Base-by-base conservation (phyloP, 2,888 invertebrate genomes). In the Dynastes maya region DNA sequence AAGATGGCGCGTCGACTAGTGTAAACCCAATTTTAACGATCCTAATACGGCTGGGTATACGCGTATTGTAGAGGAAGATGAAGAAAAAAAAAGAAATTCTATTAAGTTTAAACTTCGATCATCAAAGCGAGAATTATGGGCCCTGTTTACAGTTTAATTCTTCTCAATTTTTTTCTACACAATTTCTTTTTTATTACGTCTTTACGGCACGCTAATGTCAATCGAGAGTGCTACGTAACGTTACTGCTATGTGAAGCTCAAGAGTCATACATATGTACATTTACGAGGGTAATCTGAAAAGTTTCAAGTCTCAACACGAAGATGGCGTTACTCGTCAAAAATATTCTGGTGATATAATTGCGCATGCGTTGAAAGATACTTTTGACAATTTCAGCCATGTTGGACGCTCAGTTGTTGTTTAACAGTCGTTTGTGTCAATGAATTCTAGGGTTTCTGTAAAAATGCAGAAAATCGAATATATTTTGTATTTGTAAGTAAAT, bases 1-100 rank as follows among this genome's bases (percentile, higher is more conserved):
- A 55, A 55, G 22, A 55, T 55, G 55, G 55, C 55, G 55, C 55
- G 55, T 67, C 37, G 29, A 61, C 58, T 72, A 58, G 55, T 72
- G 51, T 72, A 72, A 72, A 72, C 72, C 58, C 72, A 58, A 72
- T 72, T 58, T 72, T 72, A 72, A 72, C 72, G 72, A 72, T n/a
- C 72, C 55, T 58, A 58, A 58, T 58, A 58, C 45, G 72, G 16
- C 13, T n/a, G n/a, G 51, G 49, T 53, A 29, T n/a, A 11, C 27
- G 27, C 3, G 1, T 40, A 40, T 49, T 49, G n/a, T 45, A 45
- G 45, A 45, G 45, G 45, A 45, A 11, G 32, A 37, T 37, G 32
- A 37, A 8, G 8, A 45, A 45, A 45, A 45, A 45, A 45, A 9
- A 40, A 67, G 67, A 58, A 58, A 68, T 51, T 58, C 72, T 72